A percentile compares a stretch with the other conserved stretches of the same genome.
phyloP scores from a whole-genome alignment of 2,888 invertebrate species.

The Melipona beecheii region DNA sequence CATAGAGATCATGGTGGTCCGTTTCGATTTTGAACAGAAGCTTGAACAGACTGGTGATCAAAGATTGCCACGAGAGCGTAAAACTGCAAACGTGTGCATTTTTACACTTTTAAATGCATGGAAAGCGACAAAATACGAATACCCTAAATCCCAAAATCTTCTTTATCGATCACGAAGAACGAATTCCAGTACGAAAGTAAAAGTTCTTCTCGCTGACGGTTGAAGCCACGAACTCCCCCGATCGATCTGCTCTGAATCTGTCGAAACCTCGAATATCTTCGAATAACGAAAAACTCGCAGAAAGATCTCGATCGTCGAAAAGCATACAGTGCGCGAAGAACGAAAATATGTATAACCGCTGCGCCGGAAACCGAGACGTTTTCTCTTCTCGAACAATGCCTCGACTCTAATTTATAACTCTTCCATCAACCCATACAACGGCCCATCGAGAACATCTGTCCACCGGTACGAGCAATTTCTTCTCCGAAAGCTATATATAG shows the following conservation, averaged over 20 bases:
- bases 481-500: not conserved
- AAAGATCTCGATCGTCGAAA: not conserved
- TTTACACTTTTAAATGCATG: too few relatives aligned
- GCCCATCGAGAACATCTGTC: slow-evolving; percentile 47
- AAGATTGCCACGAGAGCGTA: too few relatives aligned
- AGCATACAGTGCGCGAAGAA: slow-evolving; percentile 30
- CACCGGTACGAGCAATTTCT: not conserved
- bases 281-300: not conserved
- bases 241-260: not conserved
- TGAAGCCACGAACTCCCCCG: too few relatives aligned
- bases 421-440: slow-evolving; percentile 47
- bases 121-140: not conserved
- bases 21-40: too few relatives aligned
- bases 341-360: slow-evolving; percentile 51
- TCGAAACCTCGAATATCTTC: not conserved
- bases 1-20: too few relatives aligned
- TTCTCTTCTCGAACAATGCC: slow-evolving; percentile 34
- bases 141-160: not conserved
- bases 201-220: not conserved
- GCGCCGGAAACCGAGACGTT: slow-evolving; percentile 39
- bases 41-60: too few relatives aligned
- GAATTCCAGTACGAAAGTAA: not conserved
- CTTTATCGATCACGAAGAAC: not conserved
- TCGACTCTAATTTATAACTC: slow-evolving; percentile 60
- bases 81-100: too few relatives aligned